Evolutionary conservation across 2,888 invertebrate species (phyloP), one percentile per base, ranked within the genome.

Genomic region (Tipula unca): DNA sequence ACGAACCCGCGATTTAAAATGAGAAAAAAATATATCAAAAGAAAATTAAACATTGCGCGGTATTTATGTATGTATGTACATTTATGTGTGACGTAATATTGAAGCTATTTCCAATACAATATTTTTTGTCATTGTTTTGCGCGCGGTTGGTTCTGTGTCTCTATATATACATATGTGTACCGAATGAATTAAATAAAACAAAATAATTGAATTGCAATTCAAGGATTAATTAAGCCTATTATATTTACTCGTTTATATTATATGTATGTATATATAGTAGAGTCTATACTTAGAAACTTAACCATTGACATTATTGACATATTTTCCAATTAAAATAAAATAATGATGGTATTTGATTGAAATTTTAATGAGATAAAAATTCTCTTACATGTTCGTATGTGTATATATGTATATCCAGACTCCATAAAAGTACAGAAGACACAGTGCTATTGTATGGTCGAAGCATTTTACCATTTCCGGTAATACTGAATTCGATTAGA

Each of bases 261-360:
- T 39, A 10, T 39, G 10, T 39, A 39, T 17, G 17, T 17, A 25
- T 69, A 69, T 3, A 25, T 8, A 10, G 10, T 25, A 25, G 48
- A 3, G 10, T 25, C 20, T 69, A 25, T 69, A 69, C 25, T 69
- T 69, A 69, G 69, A 69, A 25, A 69, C 10, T 69, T 69, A 69
- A 69, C 13, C 69, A 69, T 69, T 69, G 69, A 69, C 69, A 69
- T 69, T 69, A 25, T 69, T 69, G 69, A 69, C 69, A 69, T 69
- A 69, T 69, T 69, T 69, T 69, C 69, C 69, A 69, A 69, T 69
- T 69, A 69, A 69, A 69, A 69, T 69, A 69, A 69, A 69, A 69
- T 69, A 69, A 69, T 69, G 69, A 69, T 25, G 69, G 25, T 69
- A 69, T 69, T 69, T 69, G 69, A 69, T 69, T 69, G 25, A 69